Percentiles rank a stretch among this genome's conserved stretches.
These are phyloP conservation scores for Ardeotis arabs DNA, from an alignment of 2,113 vertebrate species.

Conservation along the genomic window DNA sequence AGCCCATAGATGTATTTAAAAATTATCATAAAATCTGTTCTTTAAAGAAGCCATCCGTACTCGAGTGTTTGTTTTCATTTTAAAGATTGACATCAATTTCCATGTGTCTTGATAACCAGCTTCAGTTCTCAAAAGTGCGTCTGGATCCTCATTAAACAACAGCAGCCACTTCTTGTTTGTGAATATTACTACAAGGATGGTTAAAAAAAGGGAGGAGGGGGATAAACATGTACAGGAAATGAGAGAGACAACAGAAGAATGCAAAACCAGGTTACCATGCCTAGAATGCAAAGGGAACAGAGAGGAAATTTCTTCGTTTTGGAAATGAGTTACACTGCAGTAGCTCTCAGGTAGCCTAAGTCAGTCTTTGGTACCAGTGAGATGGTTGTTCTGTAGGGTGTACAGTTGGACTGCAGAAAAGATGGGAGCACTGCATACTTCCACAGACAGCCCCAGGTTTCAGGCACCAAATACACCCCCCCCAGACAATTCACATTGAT, in stretches of 20 bases:
- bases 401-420: neutral
- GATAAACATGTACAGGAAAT: neutral
- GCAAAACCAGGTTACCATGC: neutral
- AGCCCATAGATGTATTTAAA: neutral
- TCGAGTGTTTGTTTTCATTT: neutral
- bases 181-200: neutral
- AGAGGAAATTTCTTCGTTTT: neutral
- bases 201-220: neutral
- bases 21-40: neutral
- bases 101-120: neutral
- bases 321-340: neutral
- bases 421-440: neutral
- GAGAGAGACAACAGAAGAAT: neutral
- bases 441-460: neutral
- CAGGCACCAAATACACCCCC: neutral
- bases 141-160: neutral
- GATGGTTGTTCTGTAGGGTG: neutral
- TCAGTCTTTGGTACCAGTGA: neutral
- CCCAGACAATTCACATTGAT: neutral
- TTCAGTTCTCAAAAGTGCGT: neutral
- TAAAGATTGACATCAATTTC: neutral
- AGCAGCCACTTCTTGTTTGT: neutral
- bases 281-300: neutral
- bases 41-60: conserved; percentile 4
- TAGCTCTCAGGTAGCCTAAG: neutral